Evolutionary conservation across 2,888 invertebrate species (phyloP), one percentile per base, ranked within the genome.

Genomic region (Ceratothoa steindachneri): DNA sequence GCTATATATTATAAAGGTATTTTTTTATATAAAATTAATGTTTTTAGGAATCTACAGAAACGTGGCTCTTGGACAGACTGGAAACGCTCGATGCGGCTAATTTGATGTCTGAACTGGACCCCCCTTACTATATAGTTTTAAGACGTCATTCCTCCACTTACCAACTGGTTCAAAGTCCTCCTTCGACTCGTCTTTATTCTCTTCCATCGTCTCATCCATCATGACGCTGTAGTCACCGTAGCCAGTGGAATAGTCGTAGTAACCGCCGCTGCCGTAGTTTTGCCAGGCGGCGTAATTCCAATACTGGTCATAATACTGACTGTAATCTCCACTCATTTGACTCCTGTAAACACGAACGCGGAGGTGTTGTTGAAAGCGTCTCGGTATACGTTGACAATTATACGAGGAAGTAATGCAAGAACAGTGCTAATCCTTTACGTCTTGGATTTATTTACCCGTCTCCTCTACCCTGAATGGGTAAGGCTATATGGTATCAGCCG

Each of bases 241-340:
- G 0, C 75, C 75, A 1, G 73, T 71, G 19, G 70, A 55, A 60
- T 79, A 76, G 24, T 79, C 75, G 68, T 79, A 75, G 41, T 79
- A 79, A 19, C 70, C 71, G n/a, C 69, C 52, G 60, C 30, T 30
- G 2, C 74, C 77, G 53, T 80, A 80, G 69, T 75, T 73, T 29
- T 77, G 77, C 81, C 80, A 81, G 9, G 81, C 80, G 7, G 80
- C 80, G 74, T 80, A 81, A 67, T 81, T 80, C 81, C 81, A 81
- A 64, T 80, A 77, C 67, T 81, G 81, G 27, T 81, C 76, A 74
- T 81, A 81, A 73, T 80, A 80, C 52, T 74, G 77, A 65, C 76
- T 76, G 73, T 78, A 75, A 15, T 71, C 73, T n/a, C 28, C 67
- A 7, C 72, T 71, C 76, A 76, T 76, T 5, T 72, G 73, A 27